A percentile compares a stretch with the other conserved stretches of the same genome.
phyloP scores from a whole-genome alignment of 2,797 vertebrate species.

The Xenopus petersii region DNA sequence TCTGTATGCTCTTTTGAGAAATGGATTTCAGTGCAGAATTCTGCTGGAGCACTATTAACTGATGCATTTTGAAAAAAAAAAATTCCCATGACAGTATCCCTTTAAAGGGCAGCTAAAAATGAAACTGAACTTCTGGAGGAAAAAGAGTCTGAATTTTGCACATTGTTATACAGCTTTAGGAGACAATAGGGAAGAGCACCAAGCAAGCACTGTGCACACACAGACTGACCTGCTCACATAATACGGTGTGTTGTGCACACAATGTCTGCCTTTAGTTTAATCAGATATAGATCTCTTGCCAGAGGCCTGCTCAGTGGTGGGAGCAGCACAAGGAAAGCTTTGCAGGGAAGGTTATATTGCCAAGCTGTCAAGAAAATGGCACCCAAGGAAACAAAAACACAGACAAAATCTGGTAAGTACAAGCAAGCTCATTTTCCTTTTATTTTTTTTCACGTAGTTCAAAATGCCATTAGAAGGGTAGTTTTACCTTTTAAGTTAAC shows the following conservation, averaged over 20 bases:
- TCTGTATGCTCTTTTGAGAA: no score
- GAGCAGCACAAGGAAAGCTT: not conserved
- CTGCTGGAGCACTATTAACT: no score
- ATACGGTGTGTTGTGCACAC: not conserved
- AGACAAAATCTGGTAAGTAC: conserved; percentile 12
- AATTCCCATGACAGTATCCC: no score
- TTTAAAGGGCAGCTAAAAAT: no score
- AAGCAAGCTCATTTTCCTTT: not conserved
- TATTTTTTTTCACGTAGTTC: no score
- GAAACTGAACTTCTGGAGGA: no score
- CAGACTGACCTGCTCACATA: not conserved
- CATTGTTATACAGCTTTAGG: not conserved
- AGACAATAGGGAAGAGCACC: not conserved
- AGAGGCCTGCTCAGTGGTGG: not conserved
- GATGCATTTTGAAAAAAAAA: no score
- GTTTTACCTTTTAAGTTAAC: no score
- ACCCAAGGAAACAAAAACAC: conserved; percentile 1
- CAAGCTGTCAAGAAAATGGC: conserved; percentile 7
- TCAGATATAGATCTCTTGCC: not conserved
- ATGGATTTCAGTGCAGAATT: no score
- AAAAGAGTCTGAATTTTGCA: no score
- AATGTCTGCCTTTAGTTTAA: conserved; percentile 16
- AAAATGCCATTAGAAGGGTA: no score
- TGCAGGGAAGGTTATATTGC: conserved; percentile 20
- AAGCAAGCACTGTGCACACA: not conserved